phyloP scores from a whole-genome alignment of 2,113 vertebrate genomes.

The Amblyornis subalaris region DNA sequence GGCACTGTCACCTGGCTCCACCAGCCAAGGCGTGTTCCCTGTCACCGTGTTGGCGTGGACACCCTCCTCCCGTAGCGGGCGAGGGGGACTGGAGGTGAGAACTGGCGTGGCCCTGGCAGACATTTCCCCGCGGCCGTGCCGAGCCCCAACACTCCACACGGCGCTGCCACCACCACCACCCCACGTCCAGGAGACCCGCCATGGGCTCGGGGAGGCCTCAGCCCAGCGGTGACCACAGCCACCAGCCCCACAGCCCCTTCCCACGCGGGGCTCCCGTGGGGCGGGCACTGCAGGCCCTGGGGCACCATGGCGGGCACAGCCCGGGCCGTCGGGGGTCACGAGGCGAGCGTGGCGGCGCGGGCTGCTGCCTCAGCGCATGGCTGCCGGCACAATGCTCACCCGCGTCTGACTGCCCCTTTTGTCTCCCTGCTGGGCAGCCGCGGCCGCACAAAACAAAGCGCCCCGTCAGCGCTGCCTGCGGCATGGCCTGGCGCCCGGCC shows the following conservation, averaged over 20 bases:
- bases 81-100: neutral
- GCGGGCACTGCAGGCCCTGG: neutral
- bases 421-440: constrained; percentile 50
- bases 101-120: neutral
- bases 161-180: rapidly evolving
- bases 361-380: constrained; percentile 71
- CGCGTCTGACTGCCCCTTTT: constrained; percentile 63
- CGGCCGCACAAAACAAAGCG: constrained; percentile 66
- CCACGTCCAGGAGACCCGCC: rapidly evolving
- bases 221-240: neutral
- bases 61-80: rapidly evolving
- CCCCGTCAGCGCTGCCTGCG: constrained; percentile 49
- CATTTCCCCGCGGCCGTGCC: rapidly evolving
- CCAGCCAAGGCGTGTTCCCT: rapidly evolving
- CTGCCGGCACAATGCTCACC: constrained; percentile 52
- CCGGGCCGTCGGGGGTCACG: constrained; percentile 22
- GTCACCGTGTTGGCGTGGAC: rapidly evolving
- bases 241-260: neutral
- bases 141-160: neutral
- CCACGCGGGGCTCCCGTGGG: rapidly evolving
- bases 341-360: neutral
- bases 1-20: rapidly evolving
- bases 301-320: neutral
- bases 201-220: neutral
- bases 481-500: constrained; percentile 21